phyloP scores from a whole-genome alignment of 2,797 vertebrate species.

The Cyclura pinguis region DNA sequence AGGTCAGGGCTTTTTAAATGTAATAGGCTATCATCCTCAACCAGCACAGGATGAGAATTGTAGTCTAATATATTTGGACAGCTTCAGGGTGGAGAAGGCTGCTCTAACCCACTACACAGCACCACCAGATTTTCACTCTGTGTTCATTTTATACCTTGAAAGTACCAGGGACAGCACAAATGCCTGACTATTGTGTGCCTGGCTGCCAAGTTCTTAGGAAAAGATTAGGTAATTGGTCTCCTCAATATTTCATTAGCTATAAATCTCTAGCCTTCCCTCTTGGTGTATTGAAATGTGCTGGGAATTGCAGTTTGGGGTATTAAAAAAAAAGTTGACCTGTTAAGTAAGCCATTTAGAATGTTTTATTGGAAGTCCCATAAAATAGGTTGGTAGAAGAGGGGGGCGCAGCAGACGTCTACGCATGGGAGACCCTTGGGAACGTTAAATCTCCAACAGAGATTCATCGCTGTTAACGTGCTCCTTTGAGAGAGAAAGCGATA shows the following conservation, averaged over 20 bases:
- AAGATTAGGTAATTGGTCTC: conserved; percentile 58
- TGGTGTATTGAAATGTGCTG: conserved; percentile 9
- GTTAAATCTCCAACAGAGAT: conserved; percentile 53
- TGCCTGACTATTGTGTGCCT: conserved; percentile 23
- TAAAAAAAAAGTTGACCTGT: conserved; percentile 65
- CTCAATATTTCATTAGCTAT: conserved; percentile 68
- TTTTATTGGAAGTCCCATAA: conserved; percentile 60
- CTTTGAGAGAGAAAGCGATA: conserved; percentile 47
- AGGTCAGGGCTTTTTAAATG: too few species aligned
- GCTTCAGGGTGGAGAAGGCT: not conserved
- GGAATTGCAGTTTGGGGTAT: conserved; percentile 57
- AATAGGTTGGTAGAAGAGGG: conserved; percentile 26
- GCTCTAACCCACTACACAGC: not conserved
- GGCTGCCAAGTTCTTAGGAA: conserved; percentile 28
- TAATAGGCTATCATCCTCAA: too few species aligned
- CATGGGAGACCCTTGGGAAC: conserved; percentile 36
- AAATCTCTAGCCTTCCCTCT: conserved; percentile 62
- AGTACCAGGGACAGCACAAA: conserved; percentile 31
- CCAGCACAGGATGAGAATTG: too few species aligned
- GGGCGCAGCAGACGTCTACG: conserved; percentile 41
- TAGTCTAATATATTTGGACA: not conserved
- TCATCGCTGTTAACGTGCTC: not conserved
- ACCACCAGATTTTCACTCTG: not conserved
- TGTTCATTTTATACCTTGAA: not conserved
- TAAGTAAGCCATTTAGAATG: conserved; percentile 58